phyloP scores from a whole-genome alignment of 2,888 invertebrate species.

The Iselma pallidipennis region DNA sequence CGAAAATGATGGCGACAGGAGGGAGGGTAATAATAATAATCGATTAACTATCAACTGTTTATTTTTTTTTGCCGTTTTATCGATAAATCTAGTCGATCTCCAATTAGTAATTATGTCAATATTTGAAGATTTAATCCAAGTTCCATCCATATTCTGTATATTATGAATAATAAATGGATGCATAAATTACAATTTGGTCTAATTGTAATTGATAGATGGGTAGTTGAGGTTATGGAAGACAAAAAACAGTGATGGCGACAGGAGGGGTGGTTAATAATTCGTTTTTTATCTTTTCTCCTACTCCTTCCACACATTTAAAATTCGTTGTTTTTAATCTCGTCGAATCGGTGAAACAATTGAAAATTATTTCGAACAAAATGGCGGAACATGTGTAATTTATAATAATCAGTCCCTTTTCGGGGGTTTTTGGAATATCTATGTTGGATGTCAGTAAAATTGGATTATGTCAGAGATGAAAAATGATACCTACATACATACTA shows the following conservation, averaged over 20 bases:
- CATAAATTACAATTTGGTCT: background rate
- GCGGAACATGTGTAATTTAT: background rate
- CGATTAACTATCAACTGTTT: too few relatives aligned
- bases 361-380: background rate
- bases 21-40: background rate
- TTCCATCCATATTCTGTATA: background rate
- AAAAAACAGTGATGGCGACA: background rate
- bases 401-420: background rate
- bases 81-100: too few relatives aligned
- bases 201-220: conserved; percentile 1
- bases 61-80: too few relatives aligned
- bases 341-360: background rate
- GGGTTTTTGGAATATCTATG: background rate
- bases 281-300: too few relatives aligned
- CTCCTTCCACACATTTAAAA: too few relatives aligned
- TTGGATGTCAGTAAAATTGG: background rate
- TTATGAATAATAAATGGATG: background rate
- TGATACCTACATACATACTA: background rate
- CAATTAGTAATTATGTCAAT: background rate
- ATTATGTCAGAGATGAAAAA: background rate
- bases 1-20: background rate
- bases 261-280: background rate
- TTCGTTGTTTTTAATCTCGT: too few relatives aligned
- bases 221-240: background rate
- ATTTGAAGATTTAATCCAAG: background rate